Conservation (phyloP, 2,888 invertebrate species). For the Maniola hyperantus region DNA sequence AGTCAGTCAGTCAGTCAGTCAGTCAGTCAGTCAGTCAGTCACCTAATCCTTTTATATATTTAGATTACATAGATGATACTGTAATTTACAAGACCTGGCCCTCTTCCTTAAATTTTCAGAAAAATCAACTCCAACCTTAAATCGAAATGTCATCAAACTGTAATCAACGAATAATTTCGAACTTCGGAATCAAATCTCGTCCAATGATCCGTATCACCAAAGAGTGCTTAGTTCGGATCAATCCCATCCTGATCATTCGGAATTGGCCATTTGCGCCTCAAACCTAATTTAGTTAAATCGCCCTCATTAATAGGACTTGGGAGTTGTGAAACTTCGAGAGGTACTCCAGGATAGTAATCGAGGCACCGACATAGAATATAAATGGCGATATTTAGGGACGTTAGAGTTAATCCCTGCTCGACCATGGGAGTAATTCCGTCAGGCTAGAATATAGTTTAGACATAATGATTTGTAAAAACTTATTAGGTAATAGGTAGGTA, state of each 20-base stretch:
- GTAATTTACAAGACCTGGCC: not conserved
- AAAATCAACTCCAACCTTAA: not conserved
- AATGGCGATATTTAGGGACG: slow-evolving; percentile 53
- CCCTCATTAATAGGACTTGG: slow-evolving; percentile 70
- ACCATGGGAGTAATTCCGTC: not conserved
- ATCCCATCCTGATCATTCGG: slow-evolving; percentile 40
- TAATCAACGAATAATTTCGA: slow-evolving; percentile 31
- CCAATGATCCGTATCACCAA: slow-evolving; percentile 32
- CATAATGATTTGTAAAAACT: too few species aligned
- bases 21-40: too few species aligned
- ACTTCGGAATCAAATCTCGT: slow-evolving; percentile 35
- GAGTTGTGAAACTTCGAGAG: slow-evolving; percentile 70
- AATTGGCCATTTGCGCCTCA: slow-evolving; percentile 66
- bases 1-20: too few species aligned
- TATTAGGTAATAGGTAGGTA: too few species aligned
- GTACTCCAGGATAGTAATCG: slow-evolving; percentile 56
- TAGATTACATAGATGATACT: not conserved
- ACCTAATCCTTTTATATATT: too few species aligned
- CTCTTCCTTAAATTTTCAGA: not conserved
- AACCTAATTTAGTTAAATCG: slow-evolving; percentile 75
- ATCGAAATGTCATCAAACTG: slow-evolving; percentile 2
- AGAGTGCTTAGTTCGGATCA: slow-evolving; percentile 36
- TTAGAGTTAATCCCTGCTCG: slow-evolving; percentile 3
- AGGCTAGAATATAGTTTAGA: not conserved
- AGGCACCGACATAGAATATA: slow-evolving; percentile 56